These are phyloP conservation scores for Pelodytes ibericus DNA, from an alignment of 2,797 vertebrate genomes.

Conservation along the genomic window DNA sequence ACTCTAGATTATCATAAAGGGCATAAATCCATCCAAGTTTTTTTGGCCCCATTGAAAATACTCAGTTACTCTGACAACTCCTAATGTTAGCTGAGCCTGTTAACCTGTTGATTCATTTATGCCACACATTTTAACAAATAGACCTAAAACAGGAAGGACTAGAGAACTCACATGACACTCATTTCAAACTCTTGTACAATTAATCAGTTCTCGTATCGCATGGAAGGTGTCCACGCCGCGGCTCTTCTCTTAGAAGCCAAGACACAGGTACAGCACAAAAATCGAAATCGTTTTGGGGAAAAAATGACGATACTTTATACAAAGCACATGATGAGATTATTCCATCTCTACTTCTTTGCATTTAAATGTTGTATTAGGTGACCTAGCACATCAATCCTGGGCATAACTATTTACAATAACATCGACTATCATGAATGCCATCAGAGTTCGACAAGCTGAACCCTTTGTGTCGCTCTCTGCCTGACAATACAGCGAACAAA, in stretches of 20 bases:
- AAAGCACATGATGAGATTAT: constrained; percentile 18
- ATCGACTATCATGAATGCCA: background rate
- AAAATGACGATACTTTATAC: constrained; percentile 27
- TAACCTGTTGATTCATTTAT: too few relatives aligned
- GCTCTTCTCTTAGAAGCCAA: constrained; percentile 1
- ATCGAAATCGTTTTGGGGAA: constrained; percentile 15
- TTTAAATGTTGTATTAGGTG: constrained; percentile 35
- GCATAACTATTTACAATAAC: constrained; percentile 40
- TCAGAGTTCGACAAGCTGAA: constrained; percentile 19
- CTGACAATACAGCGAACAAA: constrained; percentile 14
- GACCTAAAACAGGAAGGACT: too few relatives aligned
- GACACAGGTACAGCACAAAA: background rate
- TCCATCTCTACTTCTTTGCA: constrained; percentile 25
- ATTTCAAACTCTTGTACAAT: constrained; percentile 11
- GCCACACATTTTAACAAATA: too few relatives aligned
- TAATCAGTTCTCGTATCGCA: background rate
- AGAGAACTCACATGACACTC: background rate
- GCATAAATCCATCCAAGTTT: too few relatives aligned
- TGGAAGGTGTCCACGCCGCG: background rate
- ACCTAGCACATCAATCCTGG: constrained; percentile 2
- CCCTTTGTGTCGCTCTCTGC: constrained; percentile 28
- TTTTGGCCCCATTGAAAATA: too few relatives aligned
- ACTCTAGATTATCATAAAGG: too few relatives aligned
- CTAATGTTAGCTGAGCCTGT: too few relatives aligned
- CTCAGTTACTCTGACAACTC: too few relatives aligned